Evolutionary conservation across 2,113 vertebrate genomes (phyloP).

Genomic region (Paraplagusia blochii): DNA sequence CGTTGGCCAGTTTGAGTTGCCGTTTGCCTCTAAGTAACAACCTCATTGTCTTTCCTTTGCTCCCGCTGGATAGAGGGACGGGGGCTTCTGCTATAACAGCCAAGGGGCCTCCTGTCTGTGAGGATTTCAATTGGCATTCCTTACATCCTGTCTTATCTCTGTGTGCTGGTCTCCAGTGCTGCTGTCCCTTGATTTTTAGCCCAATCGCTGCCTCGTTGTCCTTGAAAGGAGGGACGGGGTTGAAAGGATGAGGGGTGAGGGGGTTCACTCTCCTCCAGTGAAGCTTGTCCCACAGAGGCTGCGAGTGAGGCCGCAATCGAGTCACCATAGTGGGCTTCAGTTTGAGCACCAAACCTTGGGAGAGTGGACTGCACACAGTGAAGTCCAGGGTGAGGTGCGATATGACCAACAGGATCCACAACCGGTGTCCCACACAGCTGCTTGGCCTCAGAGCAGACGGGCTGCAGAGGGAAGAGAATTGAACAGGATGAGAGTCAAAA

Average conservation of each 20-base stretch:
- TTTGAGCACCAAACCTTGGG: conserved; percentile 66
- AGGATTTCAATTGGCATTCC: conserved; percentile 61
- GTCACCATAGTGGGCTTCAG: conserved; percentile 62
- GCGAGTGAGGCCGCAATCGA: conserved; percentile 63
- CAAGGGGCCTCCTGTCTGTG: conserved; percentile 48
- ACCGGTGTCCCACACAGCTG: conserved; percentile 71
- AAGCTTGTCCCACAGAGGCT: conserved; percentile 69
- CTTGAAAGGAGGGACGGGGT: conserved; percentile 53
- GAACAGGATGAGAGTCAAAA: too few relatives aligned
- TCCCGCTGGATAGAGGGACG: conserved; percentile 45
- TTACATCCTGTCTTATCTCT: conserved; percentile 60
- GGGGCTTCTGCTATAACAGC: conserved; percentile 42
- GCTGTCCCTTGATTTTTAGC: conserved; percentile 52
- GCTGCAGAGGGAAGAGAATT: conserved; percentile 57
- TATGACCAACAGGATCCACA: conserved; percentile 79
- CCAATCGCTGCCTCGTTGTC: conserved; percentile 50
- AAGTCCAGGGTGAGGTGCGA: conserved; percentile 80
- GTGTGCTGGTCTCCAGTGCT: conserved; percentile 49
- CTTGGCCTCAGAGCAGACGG: conserved; percentile 68
- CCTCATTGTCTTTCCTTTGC: conserved; percentile 44
- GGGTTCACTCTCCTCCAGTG: conserved; percentile 74
- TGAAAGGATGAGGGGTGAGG: conserved; percentile 61
- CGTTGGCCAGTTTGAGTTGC: conserved; percentile 74
- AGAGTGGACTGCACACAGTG: conserved; percentile 72
- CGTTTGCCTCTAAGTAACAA: conserved; percentile 69